A percentile compares a stretch with the other conserved stretches of the same genome.
Evolutionary conservation across 1,140 invertebrate genomes (phyloP).

Genomic region (Bombus pyrosoma): DNA sequence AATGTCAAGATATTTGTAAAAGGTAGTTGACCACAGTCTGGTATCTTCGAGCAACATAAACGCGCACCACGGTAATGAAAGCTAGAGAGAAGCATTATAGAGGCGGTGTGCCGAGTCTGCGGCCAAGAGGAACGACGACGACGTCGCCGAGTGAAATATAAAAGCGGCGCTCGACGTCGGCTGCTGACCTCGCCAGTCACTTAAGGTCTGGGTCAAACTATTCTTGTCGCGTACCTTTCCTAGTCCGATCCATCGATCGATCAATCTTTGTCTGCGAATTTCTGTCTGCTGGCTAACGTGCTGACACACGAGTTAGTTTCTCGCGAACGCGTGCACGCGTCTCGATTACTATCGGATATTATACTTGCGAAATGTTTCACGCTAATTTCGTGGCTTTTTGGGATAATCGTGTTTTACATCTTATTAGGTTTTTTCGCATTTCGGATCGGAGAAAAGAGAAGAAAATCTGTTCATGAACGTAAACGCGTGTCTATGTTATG

Average conservation of each 20-base stretch:
- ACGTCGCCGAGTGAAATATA: conserved; percentile 60
- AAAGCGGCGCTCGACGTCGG: conserved; percentile 56
- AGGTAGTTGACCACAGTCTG: not conserved
- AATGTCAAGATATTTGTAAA: not conserved
- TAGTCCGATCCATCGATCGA: conserved; percentile 58
- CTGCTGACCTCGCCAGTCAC: conserved; percentile 66
- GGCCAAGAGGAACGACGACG: conserved; percentile 30
- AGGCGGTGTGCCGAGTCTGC: conserved; percentile 18
- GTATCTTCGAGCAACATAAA: conserved; percentile 2
- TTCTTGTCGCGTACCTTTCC: conserved; percentile 68
- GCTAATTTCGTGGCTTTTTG: not conserved
- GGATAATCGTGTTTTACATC: rapidly evolving
- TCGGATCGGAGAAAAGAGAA: not conserved
- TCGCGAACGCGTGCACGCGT: not conserved
- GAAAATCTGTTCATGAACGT: too few species aligned
- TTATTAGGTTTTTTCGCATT: not conserved
- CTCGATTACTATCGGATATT: not conserved
- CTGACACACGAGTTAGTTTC: not conserved
- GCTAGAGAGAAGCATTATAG: conserved; percentile 35
- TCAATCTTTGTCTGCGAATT: conserved; percentile 57
- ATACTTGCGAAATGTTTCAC: not conserved
- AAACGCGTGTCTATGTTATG: too few species aligned
- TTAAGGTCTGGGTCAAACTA: conserved; percentile 76
- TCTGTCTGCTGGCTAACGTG: conserved; percentile 20
- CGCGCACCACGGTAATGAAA: conserved; percentile 41